These are phyloP conservation scores for Euglossa dilemma DNA, from an alignment of 1,140 invertebrate species.

Conservation along the genomic window DNA sequence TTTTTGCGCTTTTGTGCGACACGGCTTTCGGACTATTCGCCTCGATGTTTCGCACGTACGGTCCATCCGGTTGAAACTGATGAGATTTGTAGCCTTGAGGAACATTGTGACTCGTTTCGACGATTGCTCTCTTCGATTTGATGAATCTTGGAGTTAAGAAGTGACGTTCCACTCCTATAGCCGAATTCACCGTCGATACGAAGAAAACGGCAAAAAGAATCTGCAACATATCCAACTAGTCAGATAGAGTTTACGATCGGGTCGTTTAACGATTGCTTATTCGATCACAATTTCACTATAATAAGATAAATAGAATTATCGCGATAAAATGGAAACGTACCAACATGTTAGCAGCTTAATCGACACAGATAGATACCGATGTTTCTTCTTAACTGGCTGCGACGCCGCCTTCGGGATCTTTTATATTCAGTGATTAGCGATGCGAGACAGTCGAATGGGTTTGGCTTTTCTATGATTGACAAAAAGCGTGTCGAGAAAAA, in stretches of 20 bases:
- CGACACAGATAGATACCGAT: slow-evolving; percentile 69
- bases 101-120: neutral
- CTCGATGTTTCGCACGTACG: neutral
- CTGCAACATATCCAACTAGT: slow-evolving; percentile 3
- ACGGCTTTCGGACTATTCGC: neutral
- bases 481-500: slow-evolving; percentile 79
- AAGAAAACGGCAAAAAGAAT: neutral
- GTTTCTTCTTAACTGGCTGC: slow-evolving; percentile 75
- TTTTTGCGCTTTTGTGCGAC: neutral
- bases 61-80: neutral
- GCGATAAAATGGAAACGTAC: slow-evolving; percentile 68
- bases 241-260: neutral
- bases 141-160: neutral
- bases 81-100: slow-evolving; percentile 11
- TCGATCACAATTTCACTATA: neutral
- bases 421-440: slow-evolving; percentile 81
- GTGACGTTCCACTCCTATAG: neutral
- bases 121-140: slow-evolving; percentile 26
- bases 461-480: slow-evolving; percentile 80
- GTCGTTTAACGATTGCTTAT: neutral
- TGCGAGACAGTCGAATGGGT: slow-evolving; percentile 78
- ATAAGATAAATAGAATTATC: no score
- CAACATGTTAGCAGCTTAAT: slow-evolving; percentile 74
- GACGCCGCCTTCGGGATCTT: slow-evolving; percentile 73
- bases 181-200: neutral